Conservation (phyloP, 2,888 invertebrate species). For the Sceliomorpha sp. region DNA sequence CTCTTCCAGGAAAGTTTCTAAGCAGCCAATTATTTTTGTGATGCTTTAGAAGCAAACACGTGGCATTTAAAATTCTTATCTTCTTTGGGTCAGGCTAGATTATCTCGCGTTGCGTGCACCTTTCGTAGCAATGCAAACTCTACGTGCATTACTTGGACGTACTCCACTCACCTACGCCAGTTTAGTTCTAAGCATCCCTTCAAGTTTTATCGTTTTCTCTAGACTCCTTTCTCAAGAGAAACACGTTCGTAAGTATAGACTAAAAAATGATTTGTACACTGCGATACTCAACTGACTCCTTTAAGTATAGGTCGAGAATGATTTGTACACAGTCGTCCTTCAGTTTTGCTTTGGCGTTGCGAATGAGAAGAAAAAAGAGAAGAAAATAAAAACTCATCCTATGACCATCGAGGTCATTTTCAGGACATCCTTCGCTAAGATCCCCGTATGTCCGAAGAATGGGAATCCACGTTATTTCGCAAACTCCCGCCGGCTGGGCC, state of each 20-base stretch:
- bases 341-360: conserved; percentile 21
- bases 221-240: conserved; percentile 22
- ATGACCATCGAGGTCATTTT: conserved; percentile 53
- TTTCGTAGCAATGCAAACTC: too few relatives aligned
- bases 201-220: conserved; percentile 37
- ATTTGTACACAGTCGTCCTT: conserved; percentile 65
- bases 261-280: conserved; percentile 75
- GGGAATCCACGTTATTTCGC: conserved; percentile 41
- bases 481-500: conserved; percentile 61
- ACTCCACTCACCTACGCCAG: conserved; percentile 29
- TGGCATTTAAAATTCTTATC: too few relatives aligned
- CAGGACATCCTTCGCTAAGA: conserved; percentile 35
- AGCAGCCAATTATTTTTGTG: too few relatives aligned
- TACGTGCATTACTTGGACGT: too few relatives aligned
- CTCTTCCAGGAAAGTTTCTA: too few relatives aligned
- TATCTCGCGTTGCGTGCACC: too few relatives aligned
- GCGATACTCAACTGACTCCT: conserved; percentile 61
- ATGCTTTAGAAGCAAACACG: too few relatives aligned
- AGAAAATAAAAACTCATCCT: conserved; percentile 43
- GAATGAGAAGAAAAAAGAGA: conserved; percentile 46
- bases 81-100: too few relatives aligned
- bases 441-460: conserved; percentile 39
- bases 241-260: conserved; percentile 66
- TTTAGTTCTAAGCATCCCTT: conserved; percentile 44
- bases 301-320: conserved; percentile 66